Percentiles rank a stretch among this genome's conserved stretches.
phyloP scores from a whole-genome alignment of 1,140 invertebrate species.

The Rhopalosiphum maidis region DNA sequence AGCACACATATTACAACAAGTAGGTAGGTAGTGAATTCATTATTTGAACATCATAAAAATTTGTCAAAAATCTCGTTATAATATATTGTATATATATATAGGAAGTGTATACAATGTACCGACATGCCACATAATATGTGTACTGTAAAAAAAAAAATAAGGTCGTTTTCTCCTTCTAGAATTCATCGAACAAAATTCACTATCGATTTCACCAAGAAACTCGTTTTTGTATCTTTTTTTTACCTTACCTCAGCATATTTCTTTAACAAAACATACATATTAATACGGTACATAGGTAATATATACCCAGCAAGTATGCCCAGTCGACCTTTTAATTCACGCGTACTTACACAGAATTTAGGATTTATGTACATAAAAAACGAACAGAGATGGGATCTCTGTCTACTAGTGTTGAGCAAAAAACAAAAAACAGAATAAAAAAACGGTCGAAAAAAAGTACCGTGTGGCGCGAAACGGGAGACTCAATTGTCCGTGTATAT shows the following conservation, averaged over 20 bases:
- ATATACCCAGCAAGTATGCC: background rate
- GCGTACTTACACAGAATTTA: background rate
- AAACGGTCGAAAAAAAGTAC: conserved; percentile 23
- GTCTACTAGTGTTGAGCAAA: conserved; percentile 37
- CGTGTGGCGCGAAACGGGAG: conserved; percentile 3
- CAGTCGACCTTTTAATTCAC: background rate
- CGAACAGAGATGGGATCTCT: background rate
- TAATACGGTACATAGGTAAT: background rate
- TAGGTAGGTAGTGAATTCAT: conserved; percentile 29
- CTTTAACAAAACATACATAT: conserved; percentile 19
- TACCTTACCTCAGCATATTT: background rate
- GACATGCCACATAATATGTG: background rate
- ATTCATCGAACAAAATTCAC: conserved; percentile 44
- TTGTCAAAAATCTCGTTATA: conserved; percentile 31
- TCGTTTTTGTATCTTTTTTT: conserved; percentile 36
- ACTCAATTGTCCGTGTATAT: conserved; percentile 22
- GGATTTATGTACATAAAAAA: background rate
- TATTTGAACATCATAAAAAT: conserved; percentile 43
- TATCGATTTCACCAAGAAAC: conserved; percentile 54
- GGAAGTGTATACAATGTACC: background rate
- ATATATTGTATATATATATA: background rate
- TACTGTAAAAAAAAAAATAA: conserved; percentile 17
- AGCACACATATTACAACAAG: background rate
- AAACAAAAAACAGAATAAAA: conserved; percentile 10
- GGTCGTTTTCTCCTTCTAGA: conserved; percentile 24